Conservation (phyloP, 2,113 vertebrate species). For the Spermophilus dauricus region DNA sequence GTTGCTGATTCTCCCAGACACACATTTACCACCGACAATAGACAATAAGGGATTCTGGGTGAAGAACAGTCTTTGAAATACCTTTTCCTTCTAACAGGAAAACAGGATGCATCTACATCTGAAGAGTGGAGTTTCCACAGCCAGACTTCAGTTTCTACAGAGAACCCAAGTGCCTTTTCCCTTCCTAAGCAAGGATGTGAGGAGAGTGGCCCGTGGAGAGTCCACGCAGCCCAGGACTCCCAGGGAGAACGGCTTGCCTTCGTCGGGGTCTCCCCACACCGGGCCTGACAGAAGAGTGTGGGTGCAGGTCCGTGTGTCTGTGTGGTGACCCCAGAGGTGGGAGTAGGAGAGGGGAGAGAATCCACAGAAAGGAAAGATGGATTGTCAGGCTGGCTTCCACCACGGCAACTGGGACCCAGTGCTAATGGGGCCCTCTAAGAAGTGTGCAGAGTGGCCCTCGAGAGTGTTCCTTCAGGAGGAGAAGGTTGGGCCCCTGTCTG, state of each 20-base stretch:
- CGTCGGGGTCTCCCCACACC: background rate
- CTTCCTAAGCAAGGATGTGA: background rate
- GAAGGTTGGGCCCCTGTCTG: background rate
- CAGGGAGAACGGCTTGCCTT: background rate
- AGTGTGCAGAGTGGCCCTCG: background rate
- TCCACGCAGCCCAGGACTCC: background rate
- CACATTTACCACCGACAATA: background rate
- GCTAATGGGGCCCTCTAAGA: background rate
- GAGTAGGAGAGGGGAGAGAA: background rate
- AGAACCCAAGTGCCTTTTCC: background rate
- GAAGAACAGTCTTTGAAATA: background rate
- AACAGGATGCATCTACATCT: background rate
- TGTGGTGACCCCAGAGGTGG: background rate
- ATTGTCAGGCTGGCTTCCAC: background rate
- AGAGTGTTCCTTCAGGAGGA: background rate
- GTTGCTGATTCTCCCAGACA: background rate
- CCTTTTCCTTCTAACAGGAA: constrained; percentile 2
- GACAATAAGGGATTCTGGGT: background rate
- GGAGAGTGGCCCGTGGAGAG: background rate
- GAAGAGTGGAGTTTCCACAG: background rate
- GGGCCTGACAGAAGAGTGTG: background rate
- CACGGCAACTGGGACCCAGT: background rate
- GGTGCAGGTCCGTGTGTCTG: too few species aligned
- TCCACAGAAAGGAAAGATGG: background rate
- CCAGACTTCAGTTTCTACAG: background rate